phyloP scores from a whole-genome alignment of 2,888 invertebrate genomes.

The Caenorhabditis sp. region DNA sequence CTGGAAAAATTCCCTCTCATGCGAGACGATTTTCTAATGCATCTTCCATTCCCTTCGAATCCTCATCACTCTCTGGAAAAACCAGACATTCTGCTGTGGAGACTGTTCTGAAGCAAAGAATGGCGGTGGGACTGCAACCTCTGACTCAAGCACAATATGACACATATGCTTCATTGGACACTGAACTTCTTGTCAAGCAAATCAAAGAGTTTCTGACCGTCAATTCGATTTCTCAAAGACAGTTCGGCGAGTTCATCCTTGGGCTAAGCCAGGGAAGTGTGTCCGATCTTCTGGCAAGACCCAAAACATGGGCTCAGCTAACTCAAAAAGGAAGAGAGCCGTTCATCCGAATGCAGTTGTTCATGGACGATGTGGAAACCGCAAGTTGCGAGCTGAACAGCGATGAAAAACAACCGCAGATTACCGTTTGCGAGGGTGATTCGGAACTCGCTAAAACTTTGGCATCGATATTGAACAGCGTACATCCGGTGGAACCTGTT shows the following conservation, averaged over 20 bases:
- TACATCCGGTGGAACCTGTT: not conserved
- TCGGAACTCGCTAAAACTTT: slow-evolving; percentile 53
- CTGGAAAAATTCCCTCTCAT: not conserved
- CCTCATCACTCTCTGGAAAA: slow-evolving; percentile 11
- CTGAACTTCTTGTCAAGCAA: slow-evolving; percentile 93
- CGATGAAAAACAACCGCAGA: slow-evolving; percentile 98
- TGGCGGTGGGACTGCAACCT: slow-evolving; percentile 90
- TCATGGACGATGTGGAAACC: slow-evolving; percentile 86
- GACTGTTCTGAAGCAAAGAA: slow-evolving; percentile 65
- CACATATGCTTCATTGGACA: slow-evolving; percentile 94
- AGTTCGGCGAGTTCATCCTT: slow-evolving; percentile 98
- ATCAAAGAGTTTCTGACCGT: slow-evolving; percentile 85
- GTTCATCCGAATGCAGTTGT: slow-evolving; percentile 98
- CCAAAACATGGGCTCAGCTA: slow-evolving; percentile 99
- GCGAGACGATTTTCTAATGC: slow-evolving; percentile 26
- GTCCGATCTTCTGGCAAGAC: slow-evolving; percentile 95
- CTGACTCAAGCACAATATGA: slow-evolving; percentile 99
- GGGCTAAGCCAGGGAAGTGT: slow-evolving; percentile 97
- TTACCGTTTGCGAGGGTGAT: slow-evolving; percentile 70
- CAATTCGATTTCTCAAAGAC: slow-evolving; percentile 91
- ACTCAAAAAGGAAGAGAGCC: slow-evolving; percentile 94
- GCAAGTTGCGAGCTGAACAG: slow-evolving; percentile 18
- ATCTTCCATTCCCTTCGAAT: not conserved
- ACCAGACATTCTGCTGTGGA: slow-evolving; percentile 26
- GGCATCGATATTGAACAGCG: slow-evolving; percentile 26